These are phyloP conservation scores for Rhagoletis pomonella DNA, from an alignment of 1,140 invertebrate species.

Conservation along the genomic window DNA sequence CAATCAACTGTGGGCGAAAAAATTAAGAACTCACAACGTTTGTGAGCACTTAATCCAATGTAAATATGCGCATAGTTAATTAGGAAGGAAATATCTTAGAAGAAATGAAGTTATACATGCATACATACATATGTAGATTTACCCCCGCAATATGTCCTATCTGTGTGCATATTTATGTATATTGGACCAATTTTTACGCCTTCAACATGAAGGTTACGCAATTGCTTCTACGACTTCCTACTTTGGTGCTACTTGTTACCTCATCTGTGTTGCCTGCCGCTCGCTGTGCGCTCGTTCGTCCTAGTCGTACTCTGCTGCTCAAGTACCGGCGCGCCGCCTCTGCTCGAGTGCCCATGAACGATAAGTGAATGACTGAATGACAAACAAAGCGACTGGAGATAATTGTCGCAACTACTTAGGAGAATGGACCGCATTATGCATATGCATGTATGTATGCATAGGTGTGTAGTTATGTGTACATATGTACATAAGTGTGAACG, in stretches of 20 bases:
- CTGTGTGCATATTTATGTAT: too few relatives aligned
- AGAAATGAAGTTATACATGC: too few relatives aligned
- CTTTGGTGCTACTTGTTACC: background rate
- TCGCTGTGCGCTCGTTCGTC: background rate
- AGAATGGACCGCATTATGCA: background rate
- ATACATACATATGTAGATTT: too few relatives aligned
- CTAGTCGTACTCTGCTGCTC: background rate
- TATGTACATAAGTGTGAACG: background rate
- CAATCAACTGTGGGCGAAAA: background rate
- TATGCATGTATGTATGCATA: background rate
- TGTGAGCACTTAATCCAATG: background rate
- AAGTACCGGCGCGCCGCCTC: background rate
- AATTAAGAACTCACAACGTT: background rate
- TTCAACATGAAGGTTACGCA: slow-evolving; percentile 28
- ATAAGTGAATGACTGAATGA: slow-evolving; percentile 44
- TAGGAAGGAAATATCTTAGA: background rate
- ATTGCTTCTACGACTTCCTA: background rate
- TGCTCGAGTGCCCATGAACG: slow-evolving; percentile 28
- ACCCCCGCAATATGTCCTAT: too few relatives aligned
- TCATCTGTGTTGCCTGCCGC: too few relatives aligned
- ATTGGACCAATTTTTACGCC: background rate
- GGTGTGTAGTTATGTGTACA: background rate
- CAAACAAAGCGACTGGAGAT: slow-evolving; percentile 41
- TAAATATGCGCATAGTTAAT: slow-evolving; percentile 31
- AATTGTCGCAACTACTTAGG: slow-evolving; percentile 26